Evolutionary conservation across 1,140 invertebrate species (phyloP).

Genomic region (Lasioglossum baleicum): DNA sequence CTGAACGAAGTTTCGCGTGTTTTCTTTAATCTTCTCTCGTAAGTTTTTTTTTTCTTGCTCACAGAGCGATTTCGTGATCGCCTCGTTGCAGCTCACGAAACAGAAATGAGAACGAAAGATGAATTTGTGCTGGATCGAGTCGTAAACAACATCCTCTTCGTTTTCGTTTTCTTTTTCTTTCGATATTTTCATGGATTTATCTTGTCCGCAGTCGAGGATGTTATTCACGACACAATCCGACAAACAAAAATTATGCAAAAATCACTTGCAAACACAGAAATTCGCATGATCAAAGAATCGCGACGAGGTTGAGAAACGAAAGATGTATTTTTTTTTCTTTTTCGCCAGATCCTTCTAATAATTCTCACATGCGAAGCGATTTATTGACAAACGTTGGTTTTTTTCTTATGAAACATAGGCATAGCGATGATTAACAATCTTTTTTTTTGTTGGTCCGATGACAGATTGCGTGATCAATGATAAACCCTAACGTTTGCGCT

Average conservation of each 20-base stretch:
- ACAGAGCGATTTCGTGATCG: constrained; percentile 43
- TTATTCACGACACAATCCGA: too few relatives aligned
- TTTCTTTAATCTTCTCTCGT: constrained; percentile 12
- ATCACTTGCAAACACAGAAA: neutral
- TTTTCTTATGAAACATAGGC: constrained; percentile 26
- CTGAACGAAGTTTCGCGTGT: constrained; percentile 21
- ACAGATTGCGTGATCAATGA: constrained; percentile 51
- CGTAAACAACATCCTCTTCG: too few relatives aligned
- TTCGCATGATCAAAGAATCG: constrained; percentile 22
- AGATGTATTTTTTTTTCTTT: constrained; percentile 16
- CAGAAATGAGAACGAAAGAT: neutral
- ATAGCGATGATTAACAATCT: constrained; percentile 48
- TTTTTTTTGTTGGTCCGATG: constrained; percentile 59
- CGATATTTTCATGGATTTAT: too few relatives aligned
- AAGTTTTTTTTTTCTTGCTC: neutral
- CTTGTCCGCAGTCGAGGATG: too few relatives aligned
- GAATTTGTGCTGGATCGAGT: too few relatives aligned
- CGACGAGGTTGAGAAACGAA: constrained; percentile 56
- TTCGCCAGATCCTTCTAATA: constrained; percentile 45
- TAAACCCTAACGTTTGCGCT: constrained; percentile 56
- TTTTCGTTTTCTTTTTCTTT: too few relatives aligned
- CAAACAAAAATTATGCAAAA: too few relatives aligned
- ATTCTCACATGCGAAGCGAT: constrained; percentile 44
- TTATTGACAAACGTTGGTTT: constrained; percentile 48
- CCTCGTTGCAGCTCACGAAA: constrained; percentile 39